Conservation (phyloP, 1,140 invertebrate genomes). For the Limonius californicus region DNA sequence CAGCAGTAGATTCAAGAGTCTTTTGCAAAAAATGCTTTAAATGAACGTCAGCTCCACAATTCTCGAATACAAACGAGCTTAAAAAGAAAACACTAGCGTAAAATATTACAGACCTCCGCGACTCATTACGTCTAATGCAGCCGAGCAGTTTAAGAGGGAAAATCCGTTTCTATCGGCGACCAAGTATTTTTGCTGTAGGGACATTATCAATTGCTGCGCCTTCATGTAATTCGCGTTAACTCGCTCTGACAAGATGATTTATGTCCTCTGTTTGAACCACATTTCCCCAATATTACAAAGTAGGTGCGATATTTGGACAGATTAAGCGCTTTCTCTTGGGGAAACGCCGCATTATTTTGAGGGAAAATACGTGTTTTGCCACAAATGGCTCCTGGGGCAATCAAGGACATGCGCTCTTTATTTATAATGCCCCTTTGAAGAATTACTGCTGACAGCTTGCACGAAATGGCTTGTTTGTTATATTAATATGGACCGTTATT, state of each 20-base stretch:
- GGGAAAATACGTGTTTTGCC: constrained; percentile 9
- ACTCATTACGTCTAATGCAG: neutral
- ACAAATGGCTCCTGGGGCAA: constrained; percentile 2
- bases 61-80: neutral
- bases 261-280: constrained; percentile 9
- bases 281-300: constrained; percentile 9
- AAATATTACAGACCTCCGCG: neutral
- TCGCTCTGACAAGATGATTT: neutral
- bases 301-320: constrained; percentile 9
- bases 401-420: neutral
- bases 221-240: constrained; percentile 2
- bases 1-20: neutral
- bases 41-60: neutral
- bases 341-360: constrained; percentile 8
- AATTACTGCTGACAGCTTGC: constrained; percentile 3
- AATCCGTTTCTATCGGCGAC: neutral
- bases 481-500: neutral
- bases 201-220: neutral
- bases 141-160: neutral
- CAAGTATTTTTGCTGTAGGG: neutral
- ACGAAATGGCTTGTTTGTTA: constrained; percentile 6
- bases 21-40: neutral
- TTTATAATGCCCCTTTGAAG: constrained; percentile 6
- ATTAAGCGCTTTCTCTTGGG: constrained; percentile 6
- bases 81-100: neutral